These are phyloP conservation scores for Aphyosemion australe DNA, from an alignment of 2,113 vertebrate genomes.

Conservation along the genomic window DNA sequence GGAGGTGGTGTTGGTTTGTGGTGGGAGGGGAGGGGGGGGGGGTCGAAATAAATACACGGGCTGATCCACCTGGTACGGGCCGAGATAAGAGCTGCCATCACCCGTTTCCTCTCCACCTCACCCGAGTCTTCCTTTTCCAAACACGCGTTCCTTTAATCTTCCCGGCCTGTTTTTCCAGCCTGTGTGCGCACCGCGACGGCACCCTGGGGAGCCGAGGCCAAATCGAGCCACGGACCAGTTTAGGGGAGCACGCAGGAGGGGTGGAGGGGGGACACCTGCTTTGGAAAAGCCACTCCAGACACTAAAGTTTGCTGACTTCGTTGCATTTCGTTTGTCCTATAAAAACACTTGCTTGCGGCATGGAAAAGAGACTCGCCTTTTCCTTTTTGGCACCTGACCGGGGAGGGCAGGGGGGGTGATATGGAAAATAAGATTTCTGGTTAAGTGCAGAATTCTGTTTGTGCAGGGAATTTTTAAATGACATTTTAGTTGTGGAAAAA, in stretches of 20 bases:
- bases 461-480: conserved; percentile 40
- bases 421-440: conserved; percentile 70
- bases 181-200: conserved; percentile 81
- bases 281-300: conserved; percentile 76
- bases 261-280: conserved; percentile 78
- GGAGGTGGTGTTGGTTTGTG: conserved; percentile 30
- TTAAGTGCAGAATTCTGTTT: conserved; percentile 70
- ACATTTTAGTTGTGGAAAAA: conserved; percentile 19
- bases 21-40: conserved; percentile 58
- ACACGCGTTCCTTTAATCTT: conserved; percentile 91
- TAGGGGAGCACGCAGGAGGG: conserved; percentile 47
- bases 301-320: conserved; percentile 73
- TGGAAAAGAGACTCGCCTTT: conserved; percentile 73
- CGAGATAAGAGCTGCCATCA: conserved; percentile 93
- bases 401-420: conserved; percentile 24
- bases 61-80: conserved; percentile 86
- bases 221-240: conserved; percentile 41
- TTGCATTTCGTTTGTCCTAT: conserved; percentile 61
- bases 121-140: conserved; percentile 95
- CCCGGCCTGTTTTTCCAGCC: conserved; percentile 91
- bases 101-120: conserved; percentile 91
- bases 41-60: conserved; percentile 76
- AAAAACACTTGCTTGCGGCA: conserved; percentile 71
- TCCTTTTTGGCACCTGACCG: conserved; percentile 68
- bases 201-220: conserved; percentile 80